These are phyloP conservation scores for Eupithecia centaureata DNA, from an alignment of 2,888 invertebrate species.

Conservation along the genomic window DNA sequence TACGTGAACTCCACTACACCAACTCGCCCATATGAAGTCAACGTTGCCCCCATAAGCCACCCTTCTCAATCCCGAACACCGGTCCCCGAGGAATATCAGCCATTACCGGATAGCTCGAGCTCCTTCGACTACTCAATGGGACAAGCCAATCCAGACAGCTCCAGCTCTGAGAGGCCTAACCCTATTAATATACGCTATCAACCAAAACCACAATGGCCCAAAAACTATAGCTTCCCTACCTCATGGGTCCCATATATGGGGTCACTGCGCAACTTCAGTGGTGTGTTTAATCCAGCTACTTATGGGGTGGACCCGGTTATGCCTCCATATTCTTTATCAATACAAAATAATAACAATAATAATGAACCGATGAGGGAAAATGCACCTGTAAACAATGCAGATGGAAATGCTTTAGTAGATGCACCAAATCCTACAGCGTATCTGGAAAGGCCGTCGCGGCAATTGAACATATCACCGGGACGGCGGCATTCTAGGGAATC, in stretches of 20 bases:
- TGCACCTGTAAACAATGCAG: conserved; percentile 9
- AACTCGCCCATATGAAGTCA: conserved; percentile 63
- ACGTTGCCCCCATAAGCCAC: conserved; percentile 60
- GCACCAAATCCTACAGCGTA: conserved; percentile 30
- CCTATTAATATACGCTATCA: conserved; percentile 71
- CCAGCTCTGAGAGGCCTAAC: conserved; percentile 48
- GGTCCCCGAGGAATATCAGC: conserved; percentile 78
- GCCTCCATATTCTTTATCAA: conserved; percentile 28
- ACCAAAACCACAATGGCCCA: conserved; percentile 67
- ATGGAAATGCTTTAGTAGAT: conserved; percentile 32
- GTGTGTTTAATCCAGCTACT: conserved; percentile 58
- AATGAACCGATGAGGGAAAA: conserved; percentile 28
- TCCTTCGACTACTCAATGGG: conserved; percentile 66
- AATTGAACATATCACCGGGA: conserved; percentile 75
- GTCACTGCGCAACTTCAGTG: conserved; percentile 62
- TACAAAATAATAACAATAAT: conserved; percentile 59
- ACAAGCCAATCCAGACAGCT: conserved; percentile 56
- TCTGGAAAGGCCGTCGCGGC: conserved; percentile 75
- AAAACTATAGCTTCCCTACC: conserved; percentile 63
- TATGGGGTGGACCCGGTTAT: conserved; percentile 51
- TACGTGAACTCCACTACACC: conserved; percentile 71
- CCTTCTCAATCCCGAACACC: conserved; percentile 72
- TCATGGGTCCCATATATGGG: conserved; percentile 53
- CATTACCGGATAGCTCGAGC: conserved; percentile 76
- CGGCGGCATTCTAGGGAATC: conserved; percentile 72